Base-by-base conservation (phyloP, 2,888 invertebrate genomes). In the Protodeltote pygarga region DNA sequence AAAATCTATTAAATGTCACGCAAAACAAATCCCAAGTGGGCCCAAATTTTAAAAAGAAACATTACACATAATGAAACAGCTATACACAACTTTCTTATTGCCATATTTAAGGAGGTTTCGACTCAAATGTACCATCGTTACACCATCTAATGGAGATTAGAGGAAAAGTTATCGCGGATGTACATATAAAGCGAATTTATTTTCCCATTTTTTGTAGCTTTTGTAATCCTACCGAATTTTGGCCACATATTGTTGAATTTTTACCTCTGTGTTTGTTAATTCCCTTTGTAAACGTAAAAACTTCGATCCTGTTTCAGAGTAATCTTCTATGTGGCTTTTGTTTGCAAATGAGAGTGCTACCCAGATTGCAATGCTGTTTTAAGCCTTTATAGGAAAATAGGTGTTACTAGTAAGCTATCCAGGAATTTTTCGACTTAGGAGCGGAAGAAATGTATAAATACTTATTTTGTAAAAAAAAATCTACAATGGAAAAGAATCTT, bases 31-130 rank as follows among this genome's bases (percentile, higher is more conserved):
- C 27, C 29, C 24, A 46, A 42, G 29, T 37, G 31, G 34, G 45
- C 46, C 52, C 61, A 73, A 75, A 58, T 61, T 38, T 58, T 54
- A 61, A 47, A 24, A 61, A 58, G 65, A 70, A 73, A 75, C 71
- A 76, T 74, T 67, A 72, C 65, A 69, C 65, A 70, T 74, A 73
- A 70, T 75, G 67, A 67, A 75, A 73, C 49, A 58, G 57, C 69
- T 47, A 73, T 75, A 69, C 59, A 64, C 73, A 73, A 75, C 51
- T 75, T 65, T 75, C 52, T 52, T 59, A 58, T 63, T 53, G 61
- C 70, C 64, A 63, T n/a, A n/a, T 65, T 73, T 69, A 53, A 65
- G 60, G 48, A 44, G 65, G 50, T 48, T 48, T 47, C 34, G 59
- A 55, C 34, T 51, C 59, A 63, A n/a, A 57, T 59, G 40, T 52